A percentile compares a stretch with the other conserved stretches of the same genome.
Evolutionary conservation across 2,113 vertebrate species (phyloP).

Genomic region (Passer montanus): DNA sequence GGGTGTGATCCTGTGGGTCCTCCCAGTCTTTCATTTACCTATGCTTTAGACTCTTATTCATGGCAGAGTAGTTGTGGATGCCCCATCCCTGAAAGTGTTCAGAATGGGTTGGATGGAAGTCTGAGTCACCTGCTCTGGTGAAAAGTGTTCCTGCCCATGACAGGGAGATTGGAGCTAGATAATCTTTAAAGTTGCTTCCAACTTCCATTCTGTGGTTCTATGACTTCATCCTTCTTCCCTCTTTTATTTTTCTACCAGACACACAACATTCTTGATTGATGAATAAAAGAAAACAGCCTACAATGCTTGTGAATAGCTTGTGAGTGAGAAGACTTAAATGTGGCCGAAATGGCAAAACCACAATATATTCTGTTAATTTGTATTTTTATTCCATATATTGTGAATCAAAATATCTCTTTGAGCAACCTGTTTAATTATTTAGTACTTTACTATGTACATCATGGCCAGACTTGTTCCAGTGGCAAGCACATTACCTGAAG

Average conservation of each 20-base stretch:
- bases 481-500: not conserved
- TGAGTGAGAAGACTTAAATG: not conserved
- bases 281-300: not conserved
- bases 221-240: not conserved
- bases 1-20: not conserved
- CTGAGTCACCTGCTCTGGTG: not conserved
- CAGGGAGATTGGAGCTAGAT: not conserved
- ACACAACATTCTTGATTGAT: not conserved
- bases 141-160: not conserved
- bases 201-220: not conserved
- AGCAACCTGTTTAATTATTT: not conserved
- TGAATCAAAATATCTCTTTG: not conserved
- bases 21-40: not conserved
- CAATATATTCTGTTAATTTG: not conserved
- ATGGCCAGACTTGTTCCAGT: not conserved
- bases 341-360: not conserved
- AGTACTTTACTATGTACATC: not conserved
- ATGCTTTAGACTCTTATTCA: not conserved
- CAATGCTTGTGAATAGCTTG: not conserved
- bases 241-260: not conserved
- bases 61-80: not conserved
- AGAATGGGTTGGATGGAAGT: not conserved
- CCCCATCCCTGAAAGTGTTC: not conserved
- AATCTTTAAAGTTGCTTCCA: not conserved
- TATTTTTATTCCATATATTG: not conserved